Evolutionary conservation across 2,888 invertebrate species (phyloP).

Genomic region (Drosophila cognata): DNA sequence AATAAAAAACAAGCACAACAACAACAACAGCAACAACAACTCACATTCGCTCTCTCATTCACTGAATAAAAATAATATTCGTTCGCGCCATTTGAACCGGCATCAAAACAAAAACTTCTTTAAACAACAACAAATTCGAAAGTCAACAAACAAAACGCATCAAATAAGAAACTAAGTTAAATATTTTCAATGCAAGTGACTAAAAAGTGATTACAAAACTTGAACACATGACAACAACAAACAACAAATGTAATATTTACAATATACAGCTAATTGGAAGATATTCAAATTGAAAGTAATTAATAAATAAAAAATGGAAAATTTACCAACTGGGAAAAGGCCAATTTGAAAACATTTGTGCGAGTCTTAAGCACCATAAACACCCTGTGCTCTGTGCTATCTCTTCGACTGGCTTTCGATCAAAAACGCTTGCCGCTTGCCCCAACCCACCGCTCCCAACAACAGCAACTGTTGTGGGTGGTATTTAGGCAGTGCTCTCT

Average conservation of each 20-base stretch:
- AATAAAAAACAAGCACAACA: slow-evolving; percentile 56
- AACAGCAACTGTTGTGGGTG: slow-evolving; percentile 55
- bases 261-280: neutral
- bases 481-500: slow-evolving; percentile 58
- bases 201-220: slow-evolving; percentile 15
- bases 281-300: slow-evolving; percentile 4
- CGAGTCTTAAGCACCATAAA: slow-evolving; percentile 35
- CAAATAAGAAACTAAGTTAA: neutral
- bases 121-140: slow-evolving; percentile 21
- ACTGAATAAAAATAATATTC: slow-evolving; percentile 37
- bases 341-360: slow-evolving; percentile 69
- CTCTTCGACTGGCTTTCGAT: slow-evolving; percentile 67
- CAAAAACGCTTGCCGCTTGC: slow-evolving; percentile 30
- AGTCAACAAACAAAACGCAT: slow-evolving; percentile 7
- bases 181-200: neutral
- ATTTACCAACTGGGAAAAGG: slow-evolving; percentile 13
- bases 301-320: neutral
- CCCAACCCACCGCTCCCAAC: slow-evolving; percentile 9
- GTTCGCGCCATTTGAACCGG: slow-evolving; percentile 67
- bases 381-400: slow-evolving; percentile 68
- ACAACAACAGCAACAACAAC: slow-evolving; percentile 7
- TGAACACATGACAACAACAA: neutral
- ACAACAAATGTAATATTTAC: neutral
- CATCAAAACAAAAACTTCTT: slow-evolving; percentile 46
- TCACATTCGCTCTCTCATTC: slow-evolving; percentile 57